Base-by-base conservation (phyloP, 2,797 vertebrate genomes). In the Ctenosaura bakeri region DNA sequence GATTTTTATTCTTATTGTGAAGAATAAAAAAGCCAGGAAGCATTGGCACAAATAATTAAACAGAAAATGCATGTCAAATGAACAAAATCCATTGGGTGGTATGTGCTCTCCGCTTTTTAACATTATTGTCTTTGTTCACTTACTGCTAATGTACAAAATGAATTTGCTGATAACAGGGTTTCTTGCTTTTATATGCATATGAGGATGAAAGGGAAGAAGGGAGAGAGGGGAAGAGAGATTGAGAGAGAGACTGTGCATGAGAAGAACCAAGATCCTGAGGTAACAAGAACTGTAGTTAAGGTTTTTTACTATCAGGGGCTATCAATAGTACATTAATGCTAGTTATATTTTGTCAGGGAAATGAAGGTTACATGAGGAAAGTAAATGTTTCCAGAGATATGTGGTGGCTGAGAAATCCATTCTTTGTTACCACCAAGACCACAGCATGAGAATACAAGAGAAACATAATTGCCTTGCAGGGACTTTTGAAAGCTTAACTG, bases 11-110 rank as follows among this genome's bases (percentile, higher is more conserved):
- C 71, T 92, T 95, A 94, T 87, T 92, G 29, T 52, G 89, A 83
- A 91, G 80, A 88, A 59, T 74, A 74, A 82, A 59, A 52, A 59
- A 73, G 77, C 35, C 54, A 92, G 79, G 54, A 82, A 92, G 84
- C 78, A 16, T 24, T 88, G 79, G 87, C 92, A 89, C 83, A 54
- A 92, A 91, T 90, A 95, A 95, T 94, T 89, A 93, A 92, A 90
- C 54, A 74, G 66, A 91, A 93, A 94, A 80, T 1, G 4, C 71
- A n/a, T 66, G 90, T 86, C 89, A 86, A 91, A 91, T 82, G 29
- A 88, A 89, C 69, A 76, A 86, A 90, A 29, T 84, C 76, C 73
- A 7, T n/a, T 93, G 87, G 92, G 81, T 42, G 42, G 42, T 66
- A 4, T 86, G 35, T 20, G 74, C 64, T 12, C 50, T 46, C 24